These are phyloP conservation scores for Aleadryas rufinucha DNA, from an alignment of 2,113 vertebrate genomes.

Conservation along the genomic window DNA sequence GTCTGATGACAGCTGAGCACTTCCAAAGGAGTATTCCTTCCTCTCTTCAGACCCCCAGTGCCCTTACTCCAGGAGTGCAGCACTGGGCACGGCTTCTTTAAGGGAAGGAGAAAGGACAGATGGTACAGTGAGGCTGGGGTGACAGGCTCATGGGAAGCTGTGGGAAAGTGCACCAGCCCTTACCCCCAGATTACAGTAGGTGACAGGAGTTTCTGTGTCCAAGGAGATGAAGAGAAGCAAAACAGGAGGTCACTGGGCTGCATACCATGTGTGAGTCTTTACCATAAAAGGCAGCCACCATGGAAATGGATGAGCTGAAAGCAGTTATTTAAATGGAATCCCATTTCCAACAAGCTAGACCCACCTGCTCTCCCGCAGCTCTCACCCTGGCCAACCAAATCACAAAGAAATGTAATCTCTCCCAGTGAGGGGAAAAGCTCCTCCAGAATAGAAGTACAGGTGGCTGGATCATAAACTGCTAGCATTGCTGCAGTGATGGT, in stretches of 20 bases:
- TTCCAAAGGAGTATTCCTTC: background rate
- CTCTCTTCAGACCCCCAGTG: background rate
- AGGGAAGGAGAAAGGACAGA: background rate
- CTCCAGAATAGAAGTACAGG: background rate
- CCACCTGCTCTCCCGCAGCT: background rate
- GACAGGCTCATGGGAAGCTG: accelerated
- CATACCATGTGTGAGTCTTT: background rate
- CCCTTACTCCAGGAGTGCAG: background rate
- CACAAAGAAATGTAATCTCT: background rate
- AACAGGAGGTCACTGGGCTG: background rate
- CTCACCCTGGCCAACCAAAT: background rate
- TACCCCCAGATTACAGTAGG: background rate
- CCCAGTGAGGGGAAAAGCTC: background rate
- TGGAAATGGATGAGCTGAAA: background rate
- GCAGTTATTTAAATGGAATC: background rate
- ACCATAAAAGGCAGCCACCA: background rate
- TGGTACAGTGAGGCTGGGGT: background rate
- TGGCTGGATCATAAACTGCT: background rate
- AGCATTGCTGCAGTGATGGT: background rate
- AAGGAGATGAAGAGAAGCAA: background rate
- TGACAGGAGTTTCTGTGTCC: background rate
- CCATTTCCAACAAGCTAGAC: background rate
- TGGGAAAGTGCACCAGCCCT: background rate
- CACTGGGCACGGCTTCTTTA: background rate
- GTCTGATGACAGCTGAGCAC: background rate